These are phyloP conservation scores for Heliocidaris erythrogramma DNA, from an alignment of 35 echinoderm and acorn worm genomes.

Conservation along the genomic window DNA sequence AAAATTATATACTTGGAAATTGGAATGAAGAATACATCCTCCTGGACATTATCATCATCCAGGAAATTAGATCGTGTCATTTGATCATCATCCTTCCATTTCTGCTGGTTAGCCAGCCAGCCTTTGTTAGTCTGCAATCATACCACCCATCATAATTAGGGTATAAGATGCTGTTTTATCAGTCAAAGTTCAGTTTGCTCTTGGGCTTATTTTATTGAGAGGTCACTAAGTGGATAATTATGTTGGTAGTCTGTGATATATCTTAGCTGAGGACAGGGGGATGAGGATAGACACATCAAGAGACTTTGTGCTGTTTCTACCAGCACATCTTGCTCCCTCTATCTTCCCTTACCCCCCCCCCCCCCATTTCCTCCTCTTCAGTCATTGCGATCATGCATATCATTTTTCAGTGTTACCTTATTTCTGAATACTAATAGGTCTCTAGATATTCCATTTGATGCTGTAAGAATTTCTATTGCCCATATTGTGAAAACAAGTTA, in stretches of 20 bases:
- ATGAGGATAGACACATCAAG: background rate
- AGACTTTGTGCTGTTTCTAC: background rate
- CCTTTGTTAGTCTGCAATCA: background rate
- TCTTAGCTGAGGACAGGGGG: background rate
- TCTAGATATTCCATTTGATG: background rate
- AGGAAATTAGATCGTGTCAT: slow-evolving; percentile 40
- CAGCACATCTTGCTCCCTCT: background rate
- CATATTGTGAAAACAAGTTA: background rate
- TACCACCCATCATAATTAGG: background rate
- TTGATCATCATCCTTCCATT: slow-evolving; percentile 21
- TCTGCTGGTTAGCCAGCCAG: slow-evolving; percentile 37
- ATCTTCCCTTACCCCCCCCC: background rate
- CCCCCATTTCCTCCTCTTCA: background rate
- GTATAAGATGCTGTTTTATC: slow-evolving; percentile 8
- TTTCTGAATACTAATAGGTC: background rate
- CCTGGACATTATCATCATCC: background rate
- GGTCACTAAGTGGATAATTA: slow-evolving; percentile 17
- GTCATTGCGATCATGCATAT: background rate
- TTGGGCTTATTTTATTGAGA: background rate
- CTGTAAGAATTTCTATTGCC: background rate
- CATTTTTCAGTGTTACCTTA: background rate
- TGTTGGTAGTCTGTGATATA: background rate
- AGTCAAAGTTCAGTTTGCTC: slow-evolving; percentile 9
- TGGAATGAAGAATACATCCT: background rate
- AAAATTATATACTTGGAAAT: background rate